phyloP scores from a whole-genome alignment of 2,888 invertebrate genomes.

The Lasioglossum marginatum region DNA sequence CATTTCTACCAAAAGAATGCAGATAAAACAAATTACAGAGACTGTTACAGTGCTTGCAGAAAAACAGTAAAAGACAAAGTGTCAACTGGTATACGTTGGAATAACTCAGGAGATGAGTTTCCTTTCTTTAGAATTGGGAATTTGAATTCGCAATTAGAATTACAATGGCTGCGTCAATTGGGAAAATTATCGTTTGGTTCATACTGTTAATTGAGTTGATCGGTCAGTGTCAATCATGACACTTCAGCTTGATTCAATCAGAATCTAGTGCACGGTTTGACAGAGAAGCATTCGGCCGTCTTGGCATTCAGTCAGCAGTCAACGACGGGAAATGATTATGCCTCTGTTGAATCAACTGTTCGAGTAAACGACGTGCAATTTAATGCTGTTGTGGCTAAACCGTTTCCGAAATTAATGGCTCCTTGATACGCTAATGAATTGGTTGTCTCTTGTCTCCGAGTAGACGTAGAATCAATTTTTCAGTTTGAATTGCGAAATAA shows the following conservation, averaged over 20 bases:
- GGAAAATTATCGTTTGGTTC: neutral
- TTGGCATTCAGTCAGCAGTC: neutral
- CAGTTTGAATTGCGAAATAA: neutral
- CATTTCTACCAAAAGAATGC: too few species aligned
- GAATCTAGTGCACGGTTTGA: neutral
- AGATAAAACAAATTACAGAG: too few species aligned
- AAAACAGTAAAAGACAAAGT: neutral
- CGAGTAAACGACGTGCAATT: neutral
- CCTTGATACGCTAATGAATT: neutral
- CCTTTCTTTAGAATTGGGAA: neutral
- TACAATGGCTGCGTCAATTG: neutral
- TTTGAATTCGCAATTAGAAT: neutral
- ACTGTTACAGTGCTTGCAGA: too few species aligned
- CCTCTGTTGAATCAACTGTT: constrained; percentile 1
- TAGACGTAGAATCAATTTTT: neutral
- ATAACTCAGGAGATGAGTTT: neutral
- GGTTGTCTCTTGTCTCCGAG: neutral
- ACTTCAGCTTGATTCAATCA: neutral
- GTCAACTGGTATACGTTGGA: neutral
- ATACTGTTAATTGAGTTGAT: neutral
- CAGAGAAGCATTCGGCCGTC: neutral
- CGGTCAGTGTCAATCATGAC: neutral
- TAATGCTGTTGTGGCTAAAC: neutral
- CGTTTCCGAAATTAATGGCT: neutral
- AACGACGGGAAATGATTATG: constrained; percentile 1